These are phyloP conservation scores for Athetis lepigone DNA, from an alignment of 2,888 invertebrate genomes.

Conservation along the genomic window DNA sequence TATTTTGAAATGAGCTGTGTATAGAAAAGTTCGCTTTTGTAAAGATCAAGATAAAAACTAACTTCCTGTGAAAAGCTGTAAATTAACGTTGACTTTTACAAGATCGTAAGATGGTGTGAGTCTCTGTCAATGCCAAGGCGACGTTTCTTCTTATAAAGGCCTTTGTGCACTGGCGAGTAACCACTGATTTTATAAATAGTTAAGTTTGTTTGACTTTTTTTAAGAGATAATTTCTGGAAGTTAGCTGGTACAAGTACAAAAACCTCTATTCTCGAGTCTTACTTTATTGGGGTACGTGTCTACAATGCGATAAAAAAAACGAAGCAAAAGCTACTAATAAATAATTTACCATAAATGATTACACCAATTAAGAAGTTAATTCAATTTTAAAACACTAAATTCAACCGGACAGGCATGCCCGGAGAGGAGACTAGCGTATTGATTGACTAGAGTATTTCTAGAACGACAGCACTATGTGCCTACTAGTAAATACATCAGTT, in stretches of 20 bases:
- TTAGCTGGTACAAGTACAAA: too few relatives aligned
- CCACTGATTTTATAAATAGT: too few relatives aligned
- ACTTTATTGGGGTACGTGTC: too few relatives aligned
- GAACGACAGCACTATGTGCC: background rate
- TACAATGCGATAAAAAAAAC: too few relatives aligned
- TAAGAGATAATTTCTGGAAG: too few relatives aligned
- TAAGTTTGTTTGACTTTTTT: too few relatives aligned
- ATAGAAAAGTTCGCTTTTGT: conserved; percentile 2
- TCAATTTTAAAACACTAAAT: too few relatives aligned
- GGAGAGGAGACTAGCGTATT: background rate
- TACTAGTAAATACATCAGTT: background rate
- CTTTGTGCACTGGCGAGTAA: conserved; percentile 24
- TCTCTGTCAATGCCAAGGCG: conserved; percentile 62
- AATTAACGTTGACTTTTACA: conserved; percentile 52
- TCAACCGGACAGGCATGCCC: too few relatives aligned
- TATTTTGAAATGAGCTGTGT: conserved; percentile 11
- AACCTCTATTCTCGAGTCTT: too few relatives aligned
- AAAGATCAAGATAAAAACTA: conserved; percentile 37
- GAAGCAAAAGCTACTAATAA: too few relatives aligned
- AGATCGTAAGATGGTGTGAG: conserved; percentile 33
- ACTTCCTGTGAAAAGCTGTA: conserved; percentile 25
- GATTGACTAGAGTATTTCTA: background rate
- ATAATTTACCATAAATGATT: too few relatives aligned
- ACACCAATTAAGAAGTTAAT: too few relatives aligned
- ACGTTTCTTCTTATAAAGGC: conserved; percentile 33